A percentile compares a stretch with the other conserved stretches of the same genome.
phyloP scores from a whole-genome alignment of 2,797 vertebrate genomes.

The Sylvilagus floridanus region DNA sequence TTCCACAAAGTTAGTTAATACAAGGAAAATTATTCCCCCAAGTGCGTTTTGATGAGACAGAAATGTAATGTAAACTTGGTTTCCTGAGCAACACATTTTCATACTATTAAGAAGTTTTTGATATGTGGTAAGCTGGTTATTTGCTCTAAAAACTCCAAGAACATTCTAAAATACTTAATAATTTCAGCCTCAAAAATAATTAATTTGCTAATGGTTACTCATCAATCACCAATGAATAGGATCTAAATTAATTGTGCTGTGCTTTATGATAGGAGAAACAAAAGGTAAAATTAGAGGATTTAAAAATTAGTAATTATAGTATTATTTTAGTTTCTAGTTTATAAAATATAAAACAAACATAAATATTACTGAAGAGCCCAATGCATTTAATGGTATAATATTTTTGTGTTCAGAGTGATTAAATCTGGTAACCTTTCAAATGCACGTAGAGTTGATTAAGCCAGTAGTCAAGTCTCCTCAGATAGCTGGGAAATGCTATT shows the following conservation, averaged over 20 bases:
- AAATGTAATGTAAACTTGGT: neutral
- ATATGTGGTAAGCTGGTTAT: neutral
- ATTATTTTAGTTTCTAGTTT: constrained; percentile 14
- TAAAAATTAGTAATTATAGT: neutral
- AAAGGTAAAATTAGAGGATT: constrained; percentile 3
- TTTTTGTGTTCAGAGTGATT: neutral
- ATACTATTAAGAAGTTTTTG: constrained; percentile 19
- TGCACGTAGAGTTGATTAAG: neutral
- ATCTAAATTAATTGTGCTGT: neutral
- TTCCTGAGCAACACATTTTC: constrained; percentile 22
- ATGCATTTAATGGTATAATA: neutral
- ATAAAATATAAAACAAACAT: neutral
- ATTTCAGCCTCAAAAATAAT: constrained; percentile 29
- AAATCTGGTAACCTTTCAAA: constrained; percentile 40
- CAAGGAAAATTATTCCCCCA: constrained; percentile 11
- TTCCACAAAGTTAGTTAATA: neutral
- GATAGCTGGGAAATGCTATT: constrained; percentile 42
- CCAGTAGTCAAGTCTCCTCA: neutral
- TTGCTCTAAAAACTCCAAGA: constrained; percentile 14
- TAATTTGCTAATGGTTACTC: neutral
- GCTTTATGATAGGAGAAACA: neutral
- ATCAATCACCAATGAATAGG: neutral
- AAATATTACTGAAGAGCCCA: neutral
- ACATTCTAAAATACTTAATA: constrained; percentile 32
- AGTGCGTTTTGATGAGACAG: neutral